phyloP scores from a whole-genome alignment of 2,888 invertebrate species.

The Alentia gelatinosa region DNA sequence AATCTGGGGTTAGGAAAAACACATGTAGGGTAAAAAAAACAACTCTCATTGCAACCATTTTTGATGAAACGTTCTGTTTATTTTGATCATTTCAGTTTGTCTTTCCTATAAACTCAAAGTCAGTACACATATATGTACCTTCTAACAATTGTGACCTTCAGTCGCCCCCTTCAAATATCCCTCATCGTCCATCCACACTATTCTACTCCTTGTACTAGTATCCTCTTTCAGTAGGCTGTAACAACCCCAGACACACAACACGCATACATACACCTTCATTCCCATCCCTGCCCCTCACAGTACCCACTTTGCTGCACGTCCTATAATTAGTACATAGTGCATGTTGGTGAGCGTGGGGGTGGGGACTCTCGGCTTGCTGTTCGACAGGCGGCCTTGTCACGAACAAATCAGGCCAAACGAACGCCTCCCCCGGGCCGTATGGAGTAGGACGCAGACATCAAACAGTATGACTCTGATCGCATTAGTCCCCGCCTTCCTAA shows the following conservation, averaged over 20 bases:
- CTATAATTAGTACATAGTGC: background rate
- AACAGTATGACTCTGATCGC: background rate
- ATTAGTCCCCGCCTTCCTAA: background rate
- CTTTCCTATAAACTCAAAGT: too few species aligned
- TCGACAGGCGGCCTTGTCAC: background rate
- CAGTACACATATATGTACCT: too few species aligned
- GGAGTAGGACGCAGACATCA: background rate
- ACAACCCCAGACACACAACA: background rate
- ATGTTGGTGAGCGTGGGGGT: background rate
- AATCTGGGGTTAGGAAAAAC: too few species aligned
- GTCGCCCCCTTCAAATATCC: too few species aligned
- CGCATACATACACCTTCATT: too few species aligned
- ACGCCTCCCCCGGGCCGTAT: background rate
- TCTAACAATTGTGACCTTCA: too few species aligned
- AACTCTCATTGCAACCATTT: too few species aligned
- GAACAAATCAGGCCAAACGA: background rate
- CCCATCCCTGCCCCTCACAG: background rate
- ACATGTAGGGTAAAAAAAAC: too few species aligned
- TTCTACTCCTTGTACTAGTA: too few species aligned
- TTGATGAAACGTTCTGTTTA: too few species aligned
- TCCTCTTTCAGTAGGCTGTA: background rate
- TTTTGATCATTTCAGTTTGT: too few species aligned
- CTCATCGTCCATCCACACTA: too few species aligned
- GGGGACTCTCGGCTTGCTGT: background rate
- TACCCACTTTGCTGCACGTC: background rate